Percentiles rank a stretch among this genome's conserved stretches.
Conservation (phyloP, 2,797 vertebrate species). For the Danio kyathit region DNA sequence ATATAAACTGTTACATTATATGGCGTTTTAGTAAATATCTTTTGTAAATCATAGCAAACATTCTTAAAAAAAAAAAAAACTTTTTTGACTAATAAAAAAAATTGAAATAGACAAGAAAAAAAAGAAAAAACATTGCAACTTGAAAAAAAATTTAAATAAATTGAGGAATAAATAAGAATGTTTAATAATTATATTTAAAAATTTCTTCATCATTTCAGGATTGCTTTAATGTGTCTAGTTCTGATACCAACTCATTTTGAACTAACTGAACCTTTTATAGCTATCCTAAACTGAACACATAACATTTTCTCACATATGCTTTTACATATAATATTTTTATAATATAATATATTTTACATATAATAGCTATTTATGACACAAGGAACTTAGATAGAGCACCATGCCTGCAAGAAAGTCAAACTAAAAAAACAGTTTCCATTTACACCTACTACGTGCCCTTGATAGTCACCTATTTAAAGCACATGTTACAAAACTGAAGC, state of each 20-base stretch:
- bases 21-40: no score
- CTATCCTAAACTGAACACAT: neutral
- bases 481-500: neutral
- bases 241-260: neutral
- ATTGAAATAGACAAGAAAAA: no score
- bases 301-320: neutral
- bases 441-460: neutral
- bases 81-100: no score
- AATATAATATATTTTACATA: no score
- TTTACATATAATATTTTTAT: neutral
- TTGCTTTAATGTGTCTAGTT: neutral
- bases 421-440: neutral
- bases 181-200: neutral
- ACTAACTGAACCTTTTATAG: neutral
- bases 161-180: no score
- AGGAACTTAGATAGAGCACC: neutral
- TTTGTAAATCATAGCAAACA: no score
- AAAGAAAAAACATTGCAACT: no score
- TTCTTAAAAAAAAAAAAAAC: no score
- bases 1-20: no score
- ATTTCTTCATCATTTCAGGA: neutral
- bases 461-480: neutral
- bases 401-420: neutral
- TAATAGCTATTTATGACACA: neutral
- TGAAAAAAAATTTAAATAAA: no score